Base-by-base conservation (phyloP, 2,888 invertebrate genomes). In the Nyleta sp. region DNA sequence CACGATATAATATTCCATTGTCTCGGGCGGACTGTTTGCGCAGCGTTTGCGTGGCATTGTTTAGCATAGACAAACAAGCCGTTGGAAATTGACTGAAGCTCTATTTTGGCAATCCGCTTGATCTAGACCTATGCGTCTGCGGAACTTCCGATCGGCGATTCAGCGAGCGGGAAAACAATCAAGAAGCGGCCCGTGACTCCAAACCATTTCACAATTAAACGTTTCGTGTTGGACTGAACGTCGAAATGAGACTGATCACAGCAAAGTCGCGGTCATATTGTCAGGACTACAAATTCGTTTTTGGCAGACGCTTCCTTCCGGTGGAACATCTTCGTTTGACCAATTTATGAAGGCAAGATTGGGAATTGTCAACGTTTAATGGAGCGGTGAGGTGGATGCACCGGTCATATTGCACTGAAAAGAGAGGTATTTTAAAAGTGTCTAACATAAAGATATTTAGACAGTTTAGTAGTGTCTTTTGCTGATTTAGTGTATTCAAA, bases 11-110 rank as follows among this genome's bases (percentile, higher is more conserved):
- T 44, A 44, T 46, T 46, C 46, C 18, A 46, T 46, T 13, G 13
- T 40, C 13, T 15, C n/a, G n/a, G 13, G 40, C 17, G 4, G 15
- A 17, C 13, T 31, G 50, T 50, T 50, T 28, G 28, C 50, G 50
- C 31, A 31, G 50, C 20, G 15, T 50, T 17, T 31, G 50, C 15
- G 31, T 50, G 1, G 18, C 24, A 53, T 53, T 53, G 52, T 53
- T 53, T 53, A 53, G 28, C 33, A n/a, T 53, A 17, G n/a, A 53
- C 35, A 53, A 38, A 55, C 55, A 38, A 55, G 35, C 55, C 38
- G 38, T 55, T 38, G 35, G 35, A 11, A 55, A 38, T 38, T 22
- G 20, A 42, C 57, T 42, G 40, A 57, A 57, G 57, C 28, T 57
- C 42, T 57, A 42, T 28, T 42, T 42, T 40, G 55, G 38, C 13